phyloP scores from a whole-genome alignment of 1,140 invertebrate genomes.

The Wiebesia pumilae region DNA sequence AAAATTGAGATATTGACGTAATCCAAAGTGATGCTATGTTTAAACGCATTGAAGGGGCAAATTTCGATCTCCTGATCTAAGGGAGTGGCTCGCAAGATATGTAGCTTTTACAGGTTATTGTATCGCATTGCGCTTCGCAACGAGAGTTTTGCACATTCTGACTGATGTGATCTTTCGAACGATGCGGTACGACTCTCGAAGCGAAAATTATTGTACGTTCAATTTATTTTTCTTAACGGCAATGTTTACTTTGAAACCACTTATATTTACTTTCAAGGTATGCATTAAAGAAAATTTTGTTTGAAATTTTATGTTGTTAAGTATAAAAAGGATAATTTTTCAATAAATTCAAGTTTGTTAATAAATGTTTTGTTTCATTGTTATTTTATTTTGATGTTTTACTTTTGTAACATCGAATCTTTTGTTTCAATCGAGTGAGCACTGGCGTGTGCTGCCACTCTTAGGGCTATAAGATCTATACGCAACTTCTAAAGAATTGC shows the following conservation, averaged over 20 bases:
- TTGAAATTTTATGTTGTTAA: conserved; percentile 37
- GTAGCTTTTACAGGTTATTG: not conserved
- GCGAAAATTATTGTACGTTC: not conserved
- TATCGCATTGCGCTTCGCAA: not conserved
- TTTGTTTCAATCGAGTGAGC: conserved; percentile 9
- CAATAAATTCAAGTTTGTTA: conserved; percentile 41
- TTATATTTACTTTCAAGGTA: conserved; percentile 23
- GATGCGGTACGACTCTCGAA: not conserved
- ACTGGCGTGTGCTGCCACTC: not conserved
- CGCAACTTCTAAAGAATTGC: not conserved
- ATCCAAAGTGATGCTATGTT: not conserved
- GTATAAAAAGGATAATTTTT: conserved; percentile 4
- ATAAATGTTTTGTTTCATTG: conserved; percentile 15
- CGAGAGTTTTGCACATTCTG: not conserved
- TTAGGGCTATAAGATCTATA: not conserved
- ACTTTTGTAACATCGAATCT: not conserved
- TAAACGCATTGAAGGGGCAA: not conserved
- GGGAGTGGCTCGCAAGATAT: not conserved
- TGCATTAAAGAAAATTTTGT: conserved; percentile 20
- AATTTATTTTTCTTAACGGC: not conserved
- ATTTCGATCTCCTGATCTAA: not conserved
- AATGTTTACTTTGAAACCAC: conserved; percentile 2
- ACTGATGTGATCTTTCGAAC: not conserved
- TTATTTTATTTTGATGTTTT: not conserved
- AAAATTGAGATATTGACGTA: not conserved